phyloP scores from a whole-genome alignment of 2,888 invertebrate genomes.

The Graphium colonna region DNA sequence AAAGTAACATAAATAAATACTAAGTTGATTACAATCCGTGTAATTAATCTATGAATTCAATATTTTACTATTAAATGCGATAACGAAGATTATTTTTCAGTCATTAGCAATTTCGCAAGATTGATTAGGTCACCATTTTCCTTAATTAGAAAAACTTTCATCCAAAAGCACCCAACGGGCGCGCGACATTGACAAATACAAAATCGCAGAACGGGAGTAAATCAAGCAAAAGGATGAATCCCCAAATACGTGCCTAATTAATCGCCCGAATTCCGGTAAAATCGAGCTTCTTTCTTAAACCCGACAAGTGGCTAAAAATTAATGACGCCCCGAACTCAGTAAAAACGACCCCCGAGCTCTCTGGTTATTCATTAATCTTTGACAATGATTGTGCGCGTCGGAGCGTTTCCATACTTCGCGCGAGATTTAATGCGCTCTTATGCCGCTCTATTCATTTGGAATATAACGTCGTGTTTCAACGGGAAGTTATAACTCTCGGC shows the following conservation, averaged over 20 bases:
- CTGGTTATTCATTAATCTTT: conserved; percentile 44
- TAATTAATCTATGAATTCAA: too few relatives aligned
- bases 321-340: conserved; percentile 18
- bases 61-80: too few relatives aligned
- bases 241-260: conserved; percentile 12
- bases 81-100: too few relatives aligned
- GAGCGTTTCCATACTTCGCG: conserved; percentile 54
- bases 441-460: conserved; percentile 62
- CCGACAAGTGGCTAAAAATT: conserved; percentile 23
- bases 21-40: too few relatives aligned
- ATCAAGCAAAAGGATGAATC: conserved; percentile 15
- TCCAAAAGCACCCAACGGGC: background rate
- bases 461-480: conserved; percentile 55
- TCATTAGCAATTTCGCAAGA: too few relatives aligned
- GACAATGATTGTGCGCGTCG: conserved; percentile 55
- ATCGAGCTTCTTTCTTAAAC: conserved; percentile 23
- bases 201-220: conserved; percentile 16
- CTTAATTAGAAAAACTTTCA: conserved; percentile 19
- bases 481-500: conserved; percentile 45
- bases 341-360: background rate
- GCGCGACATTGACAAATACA: conserved; percentile 9
- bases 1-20: too few relatives aligned
- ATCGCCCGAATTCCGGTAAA: conserved; percentile 16
- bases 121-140: conserved; percentile 5
- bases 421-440: conserved; percentile 60